Evolutionary conservation across 2,797 vertebrate species (phyloP).

Genomic region (Coregonus sp.): DNA sequence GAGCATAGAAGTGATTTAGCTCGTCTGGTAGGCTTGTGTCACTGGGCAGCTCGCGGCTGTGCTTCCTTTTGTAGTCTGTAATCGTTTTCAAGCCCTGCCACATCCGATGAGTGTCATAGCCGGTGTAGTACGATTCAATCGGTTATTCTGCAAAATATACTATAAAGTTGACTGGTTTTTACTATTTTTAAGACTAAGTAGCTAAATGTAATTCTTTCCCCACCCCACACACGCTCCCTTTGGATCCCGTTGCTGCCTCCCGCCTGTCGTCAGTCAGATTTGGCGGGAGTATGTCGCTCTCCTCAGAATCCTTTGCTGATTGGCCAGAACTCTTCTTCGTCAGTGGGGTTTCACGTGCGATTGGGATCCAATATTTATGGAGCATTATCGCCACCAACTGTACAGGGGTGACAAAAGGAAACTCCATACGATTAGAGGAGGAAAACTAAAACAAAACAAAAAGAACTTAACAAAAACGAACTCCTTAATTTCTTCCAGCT

Average conservation of each 20-base stretch:
- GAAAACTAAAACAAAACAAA: no score
- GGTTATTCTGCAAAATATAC: background rate
- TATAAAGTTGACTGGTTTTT: conserved; percentile 2
- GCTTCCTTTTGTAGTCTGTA: no score
- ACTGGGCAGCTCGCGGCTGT: no score
- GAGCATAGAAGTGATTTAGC: no score
- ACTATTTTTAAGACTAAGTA: conserved; percentile 4
- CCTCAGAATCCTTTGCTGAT: conserved; percentile 68
- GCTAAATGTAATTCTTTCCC: conserved; percentile 6
- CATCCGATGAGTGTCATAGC: no score
- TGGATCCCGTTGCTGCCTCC: conserved; percentile 60
- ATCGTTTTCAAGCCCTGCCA: no score
- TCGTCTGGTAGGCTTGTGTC: no score
- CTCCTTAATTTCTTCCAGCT: no score
- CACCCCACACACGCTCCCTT: conserved; percentile 26
- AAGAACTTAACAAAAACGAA: no score
- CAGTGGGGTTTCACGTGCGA: background rate
- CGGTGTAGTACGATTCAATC: no score
- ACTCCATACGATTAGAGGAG: no score
- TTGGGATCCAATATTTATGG: background rate
- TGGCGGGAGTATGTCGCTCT: conserved; percentile 86
- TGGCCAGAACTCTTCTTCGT: conserved; percentile 57
- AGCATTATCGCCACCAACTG: background rate
- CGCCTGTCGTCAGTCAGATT: conserved; percentile 83
- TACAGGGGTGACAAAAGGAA: no score